Evolutionary conservation across 1,140 invertebrate species (phyloP).

Genomic region (Hylaeus anthracinus): DNA sequence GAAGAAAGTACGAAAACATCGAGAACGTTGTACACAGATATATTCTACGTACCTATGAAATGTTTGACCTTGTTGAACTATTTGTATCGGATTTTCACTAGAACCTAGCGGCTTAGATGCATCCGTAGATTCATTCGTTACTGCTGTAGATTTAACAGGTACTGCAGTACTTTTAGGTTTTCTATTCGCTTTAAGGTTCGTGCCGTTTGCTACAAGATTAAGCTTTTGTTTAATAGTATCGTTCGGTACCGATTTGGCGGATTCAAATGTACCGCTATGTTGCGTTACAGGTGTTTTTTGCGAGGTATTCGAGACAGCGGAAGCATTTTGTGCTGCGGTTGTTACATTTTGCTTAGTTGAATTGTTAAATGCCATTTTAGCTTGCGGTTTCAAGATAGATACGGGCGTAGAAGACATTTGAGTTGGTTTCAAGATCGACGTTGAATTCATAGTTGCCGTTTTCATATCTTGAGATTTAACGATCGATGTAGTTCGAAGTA

Average conservation of each 20-base stretch:
- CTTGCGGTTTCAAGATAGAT: slow-evolving; percentile 73
- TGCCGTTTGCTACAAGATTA: slow-evolving; percentile 52
- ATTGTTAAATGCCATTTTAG: slow-evolving; percentile 57
- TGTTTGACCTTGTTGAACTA: slow-evolving; percentile 84
- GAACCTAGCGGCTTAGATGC: slow-evolving; percentile 80
- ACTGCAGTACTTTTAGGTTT: slow-evolving; percentile 37
- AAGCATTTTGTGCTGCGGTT: slow-evolving; percentile 37
- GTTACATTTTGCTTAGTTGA: slow-evolving; percentile 47
- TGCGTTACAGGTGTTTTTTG: slow-evolving; percentile 28
- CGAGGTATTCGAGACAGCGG: slow-evolving; percentile 20
- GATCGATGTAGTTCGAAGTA: slow-evolving; percentile 65
- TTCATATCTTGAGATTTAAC: slow-evolving; percentile 65
- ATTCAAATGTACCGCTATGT: slow-evolving; percentile 45
- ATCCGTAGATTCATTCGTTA: slow-evolving; percentile 50
- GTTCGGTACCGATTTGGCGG: slow-evolving; percentile 57
- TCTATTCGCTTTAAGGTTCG: slow-evolving; percentile 48
- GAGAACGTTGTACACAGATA: slow-evolving; percentile 13
- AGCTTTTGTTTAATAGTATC: slow-evolving; percentile 53
- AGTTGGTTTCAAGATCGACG: slow-evolving; percentile 57
- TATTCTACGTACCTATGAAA: slow-evolving; percentile 75
- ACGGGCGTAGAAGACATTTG: slow-evolving; percentile 62
- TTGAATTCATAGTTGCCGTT: slow-evolving; percentile 44
- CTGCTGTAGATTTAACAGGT: slow-evolving; percentile 32
- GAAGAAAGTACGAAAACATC: not conserved
- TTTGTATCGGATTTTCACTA: slow-evolving; percentile 85